A percentile compares a stretch with the other conserved stretches of the same genome.
Evolutionary conservation across 2,113 vertebrate species (phyloP).

Genomic region (Grammomys dolichurus): DNA sequence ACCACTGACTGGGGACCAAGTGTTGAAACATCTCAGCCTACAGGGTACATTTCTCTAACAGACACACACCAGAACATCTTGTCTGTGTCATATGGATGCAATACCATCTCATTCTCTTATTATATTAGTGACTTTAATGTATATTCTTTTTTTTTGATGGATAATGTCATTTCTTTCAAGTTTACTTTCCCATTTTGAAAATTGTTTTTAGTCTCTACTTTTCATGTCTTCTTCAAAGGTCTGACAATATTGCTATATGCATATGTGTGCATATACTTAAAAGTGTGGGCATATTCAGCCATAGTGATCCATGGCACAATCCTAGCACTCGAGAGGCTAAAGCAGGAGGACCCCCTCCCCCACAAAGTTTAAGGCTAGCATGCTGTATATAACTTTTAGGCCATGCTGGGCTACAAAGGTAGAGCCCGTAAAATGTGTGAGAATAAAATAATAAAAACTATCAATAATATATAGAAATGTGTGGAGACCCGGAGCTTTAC

Average conservation of each 20-base stretch:
- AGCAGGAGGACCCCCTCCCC: neutral
- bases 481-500: neutral
- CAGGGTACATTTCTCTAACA: neutral
- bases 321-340: neutral
- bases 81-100: neutral
- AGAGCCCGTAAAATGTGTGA: neutral
- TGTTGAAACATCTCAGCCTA: neutral
- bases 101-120: neutral
- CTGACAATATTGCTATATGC: neutral
- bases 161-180: conserved; percentile 26
- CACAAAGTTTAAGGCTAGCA: neutral
- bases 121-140: neutral
- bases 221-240: neutral
- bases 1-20: neutral
- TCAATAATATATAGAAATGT: neutral
- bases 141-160: neutral
- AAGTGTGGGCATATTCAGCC: neutral
- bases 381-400: neutral
- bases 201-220: neutral
- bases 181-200: neutral
- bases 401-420: neutral
- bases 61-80: neutral
- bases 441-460: conserved; percentile 3
- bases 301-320: neutral
- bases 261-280: neutral